Conservation (phyloP, 2,888 invertebrate genomes). For the Polylopha cassiicola region DNA sequence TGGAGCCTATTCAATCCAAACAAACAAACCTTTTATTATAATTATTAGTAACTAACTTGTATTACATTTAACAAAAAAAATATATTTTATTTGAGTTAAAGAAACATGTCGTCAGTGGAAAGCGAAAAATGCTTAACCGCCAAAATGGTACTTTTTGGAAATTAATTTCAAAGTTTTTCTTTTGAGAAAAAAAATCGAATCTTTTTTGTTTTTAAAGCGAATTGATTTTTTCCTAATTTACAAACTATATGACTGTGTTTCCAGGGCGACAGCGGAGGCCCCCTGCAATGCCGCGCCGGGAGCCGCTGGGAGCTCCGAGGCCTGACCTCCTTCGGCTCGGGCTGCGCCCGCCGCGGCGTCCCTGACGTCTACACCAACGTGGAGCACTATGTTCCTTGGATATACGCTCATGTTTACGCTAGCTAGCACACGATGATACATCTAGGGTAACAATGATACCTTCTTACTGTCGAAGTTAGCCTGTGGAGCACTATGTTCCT, state of each 20-base stretch:
- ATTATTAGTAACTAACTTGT: too few relatives aligned
- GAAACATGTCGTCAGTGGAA: too few relatives aligned
- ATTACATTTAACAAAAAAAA: too few relatives aligned
- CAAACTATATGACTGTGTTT: conserved; percentile 22
- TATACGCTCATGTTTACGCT: conserved; percentile 70
- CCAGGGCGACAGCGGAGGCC: conserved; percentile 94
- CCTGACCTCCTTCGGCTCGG: conserved; percentile 94
- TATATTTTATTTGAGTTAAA: too few relatives aligned
- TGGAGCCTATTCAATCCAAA: too few relatives aligned
- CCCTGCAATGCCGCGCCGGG: conserved; percentile 88
- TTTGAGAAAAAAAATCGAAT: too few relatives aligned
- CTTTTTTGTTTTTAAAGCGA: too few relatives aligned
- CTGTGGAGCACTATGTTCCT: background rate
- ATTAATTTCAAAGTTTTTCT: too few relatives aligned
- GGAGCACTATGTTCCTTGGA: conserved; percentile 91
- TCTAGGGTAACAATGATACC: background rate
- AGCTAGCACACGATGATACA: conserved; percentile 34
- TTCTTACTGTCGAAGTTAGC: too few relatives aligned
- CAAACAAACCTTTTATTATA: too few relatives aligned
- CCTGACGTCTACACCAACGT: conserved; percentile 93
- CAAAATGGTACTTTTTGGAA: too few relatives aligned
- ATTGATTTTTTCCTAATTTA: background rate
- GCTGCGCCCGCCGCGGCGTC: conserved; percentile 91
- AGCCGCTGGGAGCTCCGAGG: conserved; percentile 93
- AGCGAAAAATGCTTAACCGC: too few relatives aligned